Evolutionary conservation across 1,140 invertebrate species (phyloP).

Genomic region (Pseudomyrmex flavicornis): DNA sequence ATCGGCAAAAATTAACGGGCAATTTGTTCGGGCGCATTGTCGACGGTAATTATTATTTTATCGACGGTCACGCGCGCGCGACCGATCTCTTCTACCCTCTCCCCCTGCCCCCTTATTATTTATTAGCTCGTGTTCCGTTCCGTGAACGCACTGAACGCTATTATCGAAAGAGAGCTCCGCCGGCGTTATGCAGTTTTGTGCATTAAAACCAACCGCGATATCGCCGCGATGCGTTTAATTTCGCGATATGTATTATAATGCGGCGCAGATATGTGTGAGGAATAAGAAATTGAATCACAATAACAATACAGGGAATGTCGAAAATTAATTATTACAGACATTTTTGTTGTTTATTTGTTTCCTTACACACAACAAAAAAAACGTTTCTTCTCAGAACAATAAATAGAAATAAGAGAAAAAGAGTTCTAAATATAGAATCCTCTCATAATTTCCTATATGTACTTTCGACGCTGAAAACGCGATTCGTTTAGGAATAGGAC

Average conservation of each 20-base stretch:
- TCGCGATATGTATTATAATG: slow-evolving; percentile 11
- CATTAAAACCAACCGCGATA: slow-evolving; percentile 53
- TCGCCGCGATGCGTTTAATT: slow-evolving; percentile 45
- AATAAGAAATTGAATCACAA: slow-evolving; percentile 28
- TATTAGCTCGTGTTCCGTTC: slow-evolving; percentile 66
- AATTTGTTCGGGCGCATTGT: slow-evolving; percentile 79
- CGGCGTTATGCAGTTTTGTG: slow-evolving; percentile 53
- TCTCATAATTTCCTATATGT: neutral
- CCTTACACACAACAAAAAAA: neutral
- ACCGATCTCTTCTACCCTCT: slow-evolving; percentile 59
- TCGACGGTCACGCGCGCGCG: slow-evolving; percentile 73
- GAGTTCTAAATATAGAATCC: neutral
- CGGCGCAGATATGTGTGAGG: slow-evolving; percentile 8
- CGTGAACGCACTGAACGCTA: slow-evolving; percentile 37
- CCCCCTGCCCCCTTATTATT: slow-evolving; percentile 63
- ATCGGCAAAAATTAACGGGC: slow-evolving; percentile 84
- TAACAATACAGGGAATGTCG: neutral
- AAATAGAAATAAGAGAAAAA: too few species aligned
- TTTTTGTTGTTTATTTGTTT: neutral
- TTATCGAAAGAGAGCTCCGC: slow-evolving; percentile 52
- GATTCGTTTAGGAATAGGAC: neutral
- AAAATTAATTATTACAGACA: neutral
- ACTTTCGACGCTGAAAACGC: neutral
- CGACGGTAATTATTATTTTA: slow-evolving; percentile 82
- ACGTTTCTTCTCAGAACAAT: neutral